Percentiles rank a stretch among this genome's conserved stretches.
phyloP scores from a whole-genome alignment of 2,888 invertebrate species.

The Drosophila macrospina region DNA sequence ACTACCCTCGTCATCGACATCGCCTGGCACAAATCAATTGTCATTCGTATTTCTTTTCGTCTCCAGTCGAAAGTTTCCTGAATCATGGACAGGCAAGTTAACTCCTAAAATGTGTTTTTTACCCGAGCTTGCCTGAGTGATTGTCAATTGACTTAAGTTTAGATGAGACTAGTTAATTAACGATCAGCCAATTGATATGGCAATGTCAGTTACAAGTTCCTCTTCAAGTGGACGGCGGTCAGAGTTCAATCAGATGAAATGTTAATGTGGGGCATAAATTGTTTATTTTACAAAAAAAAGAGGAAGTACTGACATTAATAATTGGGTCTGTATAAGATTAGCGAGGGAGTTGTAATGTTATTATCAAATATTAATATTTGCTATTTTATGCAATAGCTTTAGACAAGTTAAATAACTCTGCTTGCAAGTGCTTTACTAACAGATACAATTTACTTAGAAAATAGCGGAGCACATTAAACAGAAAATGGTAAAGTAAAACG shows the following conservation, averaged over 20 bases:
- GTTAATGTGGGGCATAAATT: constrained; percentile 24
- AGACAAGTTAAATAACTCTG: too few relatives aligned
- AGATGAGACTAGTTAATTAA: constrained; percentile 58
- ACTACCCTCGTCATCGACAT: constrained; percentile 27
- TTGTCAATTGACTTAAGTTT: constrained; percentile 60
- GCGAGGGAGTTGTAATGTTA: background rate
- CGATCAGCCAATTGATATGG: constrained; percentile 47
- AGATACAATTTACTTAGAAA: background rate
- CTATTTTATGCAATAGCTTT: too few relatives aligned
- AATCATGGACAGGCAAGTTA: constrained; percentile 29
- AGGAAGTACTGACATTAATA: constrained; percentile 11
- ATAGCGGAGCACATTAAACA: too few relatives aligned
- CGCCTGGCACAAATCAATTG: constrained; percentile 77
- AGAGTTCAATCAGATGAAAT: constrained; percentile 46
- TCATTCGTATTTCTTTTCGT: constrained; percentile 37
- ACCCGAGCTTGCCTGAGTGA: constrained; percentile 37
- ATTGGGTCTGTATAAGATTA: constrained; percentile 4
- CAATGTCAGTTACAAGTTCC: constrained; percentile 20
- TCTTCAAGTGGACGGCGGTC: constrained; percentile 28
- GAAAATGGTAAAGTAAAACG: too few relatives aligned
- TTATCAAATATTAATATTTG: too few relatives aligned
- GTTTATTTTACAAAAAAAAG: constrained; percentile 4
- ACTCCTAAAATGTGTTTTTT: constrained; percentile 24
- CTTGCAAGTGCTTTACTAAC: too few relatives aligned
- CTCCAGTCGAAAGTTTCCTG: constrained; percentile 27